Percentiles rank a stretch among this genome's conserved stretches.
These are phyloP conservation scores for Pegoplata infirma DNA, from an alignment of 2,888 invertebrate genomes.

Conservation along the genomic window DNA sequence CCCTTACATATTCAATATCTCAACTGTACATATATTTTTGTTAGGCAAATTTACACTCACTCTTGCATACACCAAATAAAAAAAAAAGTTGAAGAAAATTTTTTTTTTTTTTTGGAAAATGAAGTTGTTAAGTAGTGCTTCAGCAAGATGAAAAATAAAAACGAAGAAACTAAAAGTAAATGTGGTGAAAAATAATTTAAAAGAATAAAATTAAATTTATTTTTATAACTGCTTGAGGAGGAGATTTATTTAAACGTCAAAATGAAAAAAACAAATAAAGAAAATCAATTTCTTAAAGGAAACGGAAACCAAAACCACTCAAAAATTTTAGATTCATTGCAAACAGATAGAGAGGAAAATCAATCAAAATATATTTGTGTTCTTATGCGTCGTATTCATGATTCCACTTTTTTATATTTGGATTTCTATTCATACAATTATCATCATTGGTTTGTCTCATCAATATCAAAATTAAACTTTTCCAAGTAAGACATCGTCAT, in stretches of 20 bases:
- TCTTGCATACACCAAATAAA: neutral
- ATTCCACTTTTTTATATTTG: too few species aligned
- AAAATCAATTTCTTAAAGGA: neutral
- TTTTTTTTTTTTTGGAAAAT: too few species aligned
- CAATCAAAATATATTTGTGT: slow-evolving; percentile 35
- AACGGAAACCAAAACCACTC: slow-evolving; percentile 6
- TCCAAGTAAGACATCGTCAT: slow-evolving; percentile 20
- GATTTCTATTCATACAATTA: slow-evolving; percentile 50
- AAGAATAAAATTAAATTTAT: slow-evolving; percentile 42
- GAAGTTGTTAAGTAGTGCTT: slow-evolving; percentile 55
- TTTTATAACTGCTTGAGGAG: slow-evolving; percentile 13
- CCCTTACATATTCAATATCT: too few species aligned
- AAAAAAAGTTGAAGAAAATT: neutral
- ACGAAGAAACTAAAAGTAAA: slow-evolving; percentile 47
- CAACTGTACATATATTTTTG: slow-evolving; percentile 37
- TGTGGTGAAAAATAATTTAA: slow-evolving; percentile 37
- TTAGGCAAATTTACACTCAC: slow-evolving; percentile 31
- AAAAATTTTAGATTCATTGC: slow-evolving; percentile 30
- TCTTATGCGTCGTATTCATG: slow-evolving; percentile 21
- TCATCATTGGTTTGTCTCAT: slow-evolving; percentile 48
- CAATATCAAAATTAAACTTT: slow-evolving; percentile 31
- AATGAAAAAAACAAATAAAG: too few species aligned
- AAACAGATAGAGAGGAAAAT: slow-evolving; percentile 33
- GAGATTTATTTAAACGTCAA: slow-evolving; percentile 34
- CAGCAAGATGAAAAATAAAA: slow-evolving; percentile 15